Evolutionary conservation across 2,888 invertebrate species (phyloP), one percentile per base, ranked within the genome.

Genomic region (Bombylius discolor): DNA sequence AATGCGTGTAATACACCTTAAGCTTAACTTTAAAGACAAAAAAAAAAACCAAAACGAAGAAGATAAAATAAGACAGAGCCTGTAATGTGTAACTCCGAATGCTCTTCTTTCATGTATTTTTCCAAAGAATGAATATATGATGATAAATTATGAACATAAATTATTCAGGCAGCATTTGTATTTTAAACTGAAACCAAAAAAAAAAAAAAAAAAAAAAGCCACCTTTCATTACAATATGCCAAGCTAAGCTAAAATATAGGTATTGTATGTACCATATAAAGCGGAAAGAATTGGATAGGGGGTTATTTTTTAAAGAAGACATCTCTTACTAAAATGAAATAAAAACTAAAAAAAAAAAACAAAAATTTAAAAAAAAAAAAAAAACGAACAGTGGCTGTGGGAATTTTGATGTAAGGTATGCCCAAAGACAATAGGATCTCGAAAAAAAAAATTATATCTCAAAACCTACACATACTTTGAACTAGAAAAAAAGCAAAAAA

Each of bases 121-220:
- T 23, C 23, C 23, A 23, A 23, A 23, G 23, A 23, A 23, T 23
- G 23, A 49, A 36, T 36, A 42, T 42, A 11, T 48, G 51, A 47
- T 55, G 55, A 55, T 55, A 55, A 55, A 55, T 55, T 51, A 51
- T 55, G 51, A 14, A 55, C 55, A 55, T 55, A 55, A 55, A 55
- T 55, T 48, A 55, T 55, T 33, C 44, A 44, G 44, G 50, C 23
- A 42, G 11, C 11, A 42, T 42, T 42, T 42, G 7, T 42, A 4
- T 11, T 11, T 42, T 42, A 11, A 11, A 36, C 7, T 8, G 36
- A 6, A 9, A 1, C 9, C 1, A 9, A 36, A 36, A 36, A 36
- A 36, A 8, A 2, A 36, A 36, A 36, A 36, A 1, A 36, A 4
- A 36, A 11, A 42, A 42, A 42, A 42, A 42, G 12, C 11, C 8